Percentiles rank a stretch among this genome's conserved stretches.
phyloP scores from a whole-genome alignment of 2,797 vertebrate species.

The Calcarius lapponicus region DNA sequence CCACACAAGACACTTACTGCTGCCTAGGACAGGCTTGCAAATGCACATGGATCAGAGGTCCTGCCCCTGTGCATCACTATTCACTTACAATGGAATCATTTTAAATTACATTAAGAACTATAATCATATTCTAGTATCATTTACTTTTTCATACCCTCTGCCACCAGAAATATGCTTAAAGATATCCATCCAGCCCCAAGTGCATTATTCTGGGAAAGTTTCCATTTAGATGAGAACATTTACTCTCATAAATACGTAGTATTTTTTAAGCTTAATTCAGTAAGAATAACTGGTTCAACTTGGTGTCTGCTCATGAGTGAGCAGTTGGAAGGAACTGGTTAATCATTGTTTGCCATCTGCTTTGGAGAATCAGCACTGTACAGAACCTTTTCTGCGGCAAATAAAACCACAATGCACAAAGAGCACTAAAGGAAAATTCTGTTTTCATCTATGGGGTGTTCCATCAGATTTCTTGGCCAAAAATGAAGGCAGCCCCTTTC shows the following conservation, averaged over 20 bases:
- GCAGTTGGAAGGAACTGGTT: slow-evolving; percentile 42
- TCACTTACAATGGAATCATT: slow-evolving; percentile 13
- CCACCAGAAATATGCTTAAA: slow-evolving; percentile 30
- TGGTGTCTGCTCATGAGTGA: slow-evolving; percentile 13
- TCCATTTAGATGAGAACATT: background rate
- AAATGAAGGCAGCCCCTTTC: background rate
- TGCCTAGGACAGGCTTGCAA: background rate
- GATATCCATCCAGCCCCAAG: background rate
- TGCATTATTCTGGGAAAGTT: background rate
- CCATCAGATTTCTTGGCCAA: background rate
- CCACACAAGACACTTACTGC: background rate
- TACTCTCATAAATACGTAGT: background rate
- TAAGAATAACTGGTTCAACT: slow-evolving; percentile 6
- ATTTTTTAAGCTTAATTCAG: background rate
- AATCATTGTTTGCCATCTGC: slow-evolving; percentile 42
- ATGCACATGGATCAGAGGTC: background rate
- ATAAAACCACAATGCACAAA: slow-evolving; percentile 5
- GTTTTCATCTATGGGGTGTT: background rate
- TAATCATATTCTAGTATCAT: background rate
- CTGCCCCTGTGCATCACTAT: background rate
- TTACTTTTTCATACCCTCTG: slow-evolving; percentile 17
- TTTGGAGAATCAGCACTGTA: background rate
- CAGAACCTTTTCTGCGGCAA: background rate
- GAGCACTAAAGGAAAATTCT: slow-evolving; percentile 18
- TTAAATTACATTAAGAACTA: slow-evolving; percentile 22